Evolutionary conservation across 1,140 invertebrate genomes (phyloP), one percentile per base, ranked within the genome.

Genomic region (Lordiphosa stackelbergi): DNA sequence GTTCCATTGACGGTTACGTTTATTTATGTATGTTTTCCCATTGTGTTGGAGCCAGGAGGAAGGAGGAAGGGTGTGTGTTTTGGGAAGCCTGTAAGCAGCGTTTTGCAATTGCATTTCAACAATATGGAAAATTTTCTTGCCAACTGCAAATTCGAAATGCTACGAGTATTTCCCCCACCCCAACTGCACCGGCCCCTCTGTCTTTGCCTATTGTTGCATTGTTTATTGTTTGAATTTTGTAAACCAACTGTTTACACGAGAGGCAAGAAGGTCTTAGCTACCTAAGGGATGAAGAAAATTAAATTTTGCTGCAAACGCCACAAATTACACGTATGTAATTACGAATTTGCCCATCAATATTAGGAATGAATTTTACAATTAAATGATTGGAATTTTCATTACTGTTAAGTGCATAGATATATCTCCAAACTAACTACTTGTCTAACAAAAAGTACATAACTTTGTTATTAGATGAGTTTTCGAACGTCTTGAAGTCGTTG

Each of bases 161-260:
- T 74, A 78, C 58, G 28, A 31, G 28, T 31, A 31, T 31, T 31
- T 31, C 28, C 28, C 4, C 28, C 22, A 24, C 22, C 22, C 22
- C 4, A 24, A 0, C 70, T 53, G 64, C 38, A 40, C 48, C 19
- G 59, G 53, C 5, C 2, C 41, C 49, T 24, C 22, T 24, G 22
- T 24, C 6, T 59, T 47, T 70, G 42, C 48, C 65, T 54, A 69
- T 79, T 77, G 59, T 79, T 74, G 65, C 60, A 66, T 8, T 79
- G 66, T 79, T 78, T 78, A 78, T 79, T 78, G 74, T 69, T 73
- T 73, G 69, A 56, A 66, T 74, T 31, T 79, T 73, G 65, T 46
- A 61, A 69, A 62, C 53, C 51, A 69, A 53, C 49, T 53, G 48
- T 72, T 49, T 8, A 5, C 5, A 24, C 5, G 22, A 24, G 22